phyloP scores from a whole-genome alignment of 2,113 vertebrate genomes.

The Stigmatopora nigra region DNA sequence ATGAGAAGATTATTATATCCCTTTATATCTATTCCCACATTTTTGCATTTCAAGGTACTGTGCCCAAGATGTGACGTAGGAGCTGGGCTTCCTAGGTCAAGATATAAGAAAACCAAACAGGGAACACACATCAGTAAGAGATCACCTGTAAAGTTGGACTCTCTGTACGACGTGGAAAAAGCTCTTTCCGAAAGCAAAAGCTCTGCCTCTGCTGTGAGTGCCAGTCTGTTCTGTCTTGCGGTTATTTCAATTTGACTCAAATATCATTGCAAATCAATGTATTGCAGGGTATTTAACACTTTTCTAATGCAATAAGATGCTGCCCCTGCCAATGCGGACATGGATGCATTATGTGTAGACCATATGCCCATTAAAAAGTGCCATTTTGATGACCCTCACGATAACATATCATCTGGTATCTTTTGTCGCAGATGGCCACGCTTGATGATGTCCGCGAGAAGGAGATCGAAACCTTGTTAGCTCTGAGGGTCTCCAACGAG shows the following conservation, averaged over 20 bases:
- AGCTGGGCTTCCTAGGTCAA: slow-evolving; percentile 71
- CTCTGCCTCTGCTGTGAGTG: slow-evolving; percentile 81
- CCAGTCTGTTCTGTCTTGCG: not conserved
- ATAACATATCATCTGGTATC: too few relatives aligned
- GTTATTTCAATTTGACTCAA: not conserved
- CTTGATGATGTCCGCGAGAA: slow-evolving; percentile 82
- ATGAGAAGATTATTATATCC: not conserved
- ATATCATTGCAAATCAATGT: not conserved
- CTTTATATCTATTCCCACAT: not conserved
- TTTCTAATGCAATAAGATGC: not conserved
- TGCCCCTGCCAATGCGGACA: not conserved
- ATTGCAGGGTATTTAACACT: not conserved
- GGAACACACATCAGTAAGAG: slow-evolving; percentile 69
- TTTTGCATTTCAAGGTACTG: slow-evolving; percentile 73
- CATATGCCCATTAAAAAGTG: not conserved
- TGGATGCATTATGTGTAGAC: not conserved
- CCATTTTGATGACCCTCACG: not conserved
- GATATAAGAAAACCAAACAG: slow-evolving; percentile 84
- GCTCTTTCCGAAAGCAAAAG: slow-evolving; percentile 84
- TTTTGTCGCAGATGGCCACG: slow-evolving; percentile 77
- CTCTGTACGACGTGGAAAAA: slow-evolving; percentile 80
- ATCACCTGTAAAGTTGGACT: slow-evolving; percentile 73
- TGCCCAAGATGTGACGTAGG: slow-evolving; percentile 86
- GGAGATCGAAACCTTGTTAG: slow-evolving; percentile 83
- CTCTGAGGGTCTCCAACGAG: slow-evolving; percentile 79